Evolutionary conservation across 2,113 vertebrate genomes (phyloP).

Genomic region (Mastomys coucha): DNA sequence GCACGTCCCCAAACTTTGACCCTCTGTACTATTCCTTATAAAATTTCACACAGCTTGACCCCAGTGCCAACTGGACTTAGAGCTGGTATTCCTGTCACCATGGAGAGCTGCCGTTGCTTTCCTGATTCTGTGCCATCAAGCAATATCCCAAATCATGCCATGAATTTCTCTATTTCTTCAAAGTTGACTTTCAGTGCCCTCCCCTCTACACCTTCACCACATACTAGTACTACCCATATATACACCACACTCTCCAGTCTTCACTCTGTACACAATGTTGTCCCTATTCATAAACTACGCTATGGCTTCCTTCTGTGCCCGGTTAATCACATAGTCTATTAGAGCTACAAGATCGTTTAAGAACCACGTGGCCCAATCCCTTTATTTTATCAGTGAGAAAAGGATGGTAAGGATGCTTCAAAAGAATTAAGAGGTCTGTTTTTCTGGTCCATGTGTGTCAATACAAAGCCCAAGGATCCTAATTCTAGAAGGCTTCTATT

Average conservation of each 20-base stretch:
- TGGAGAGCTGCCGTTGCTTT: background rate
- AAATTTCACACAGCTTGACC: background rate
- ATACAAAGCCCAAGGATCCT: background rate
- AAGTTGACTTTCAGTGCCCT: background rate
- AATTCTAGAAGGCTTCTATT: background rate
- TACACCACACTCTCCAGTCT: background rate
- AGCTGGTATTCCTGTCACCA: background rate
- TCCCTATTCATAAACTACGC: background rate
- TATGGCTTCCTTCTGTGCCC: background rate
- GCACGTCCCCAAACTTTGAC: background rate
- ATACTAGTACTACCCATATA: no score
- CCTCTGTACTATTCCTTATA: background rate
- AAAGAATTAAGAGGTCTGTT: background rate
- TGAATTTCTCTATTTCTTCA: conserved; percentile 3
- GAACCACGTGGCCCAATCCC: background rate
- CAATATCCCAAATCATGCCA: background rate
- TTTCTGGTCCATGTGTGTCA: background rate
- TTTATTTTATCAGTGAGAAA: background rate
- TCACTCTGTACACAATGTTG: background rate
- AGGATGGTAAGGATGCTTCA: background rate
- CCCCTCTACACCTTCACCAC: background rate
- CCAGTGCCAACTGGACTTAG: background rate
- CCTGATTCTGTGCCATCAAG: background rate
- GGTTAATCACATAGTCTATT: background rate
- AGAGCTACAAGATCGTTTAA: background rate